These are phyloP conservation scores for Macrochelys suwanniensis DNA, from an alignment of 2,797 vertebrate genomes.

Conservation along the genomic window DNA sequence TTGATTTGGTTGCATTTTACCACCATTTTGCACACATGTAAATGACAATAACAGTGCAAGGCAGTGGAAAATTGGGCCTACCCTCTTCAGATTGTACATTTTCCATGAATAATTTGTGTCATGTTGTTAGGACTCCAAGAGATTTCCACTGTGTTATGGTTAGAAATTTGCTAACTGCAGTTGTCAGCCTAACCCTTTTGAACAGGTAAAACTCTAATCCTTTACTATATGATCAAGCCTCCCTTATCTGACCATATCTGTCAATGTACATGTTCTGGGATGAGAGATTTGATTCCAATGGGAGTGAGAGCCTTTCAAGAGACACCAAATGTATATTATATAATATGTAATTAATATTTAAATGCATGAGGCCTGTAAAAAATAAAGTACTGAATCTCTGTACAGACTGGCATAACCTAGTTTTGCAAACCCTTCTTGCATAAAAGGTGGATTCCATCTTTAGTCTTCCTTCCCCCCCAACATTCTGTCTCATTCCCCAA, in stretches of 20 bases:
- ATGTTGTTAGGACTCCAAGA: conserved; percentile 32
- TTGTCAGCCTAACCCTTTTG: not conserved
- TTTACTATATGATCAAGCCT: not conserved
- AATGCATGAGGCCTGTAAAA: not conserved
- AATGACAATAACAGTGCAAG: conserved; percentile 47
- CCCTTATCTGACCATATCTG: not conserved
- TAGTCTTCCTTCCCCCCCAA: not conserved
- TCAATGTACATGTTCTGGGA: not conserved
- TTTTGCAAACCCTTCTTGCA: not conserved
- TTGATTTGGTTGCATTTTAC: no score
- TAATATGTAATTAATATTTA: not conserved
- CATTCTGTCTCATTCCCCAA: not conserved
- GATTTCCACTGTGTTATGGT: conserved; percentile 11
- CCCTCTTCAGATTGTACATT: no score
- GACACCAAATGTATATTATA: not conserved
- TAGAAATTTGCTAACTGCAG: not conserved
- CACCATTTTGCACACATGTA: conserved; percentile 23
- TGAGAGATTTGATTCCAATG: not conserved
- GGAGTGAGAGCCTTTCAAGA: not conserved
- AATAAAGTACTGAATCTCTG: not conserved
- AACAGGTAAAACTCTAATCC: not conserved
- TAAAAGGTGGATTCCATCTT: not conserved
- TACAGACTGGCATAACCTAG: not conserved
- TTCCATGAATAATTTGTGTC: no score
- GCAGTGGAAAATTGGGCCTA: not conserved